Base-by-base conservation (phyloP, 1,140 invertebrate genomes). In the Hormaphis cornu region DNA sequence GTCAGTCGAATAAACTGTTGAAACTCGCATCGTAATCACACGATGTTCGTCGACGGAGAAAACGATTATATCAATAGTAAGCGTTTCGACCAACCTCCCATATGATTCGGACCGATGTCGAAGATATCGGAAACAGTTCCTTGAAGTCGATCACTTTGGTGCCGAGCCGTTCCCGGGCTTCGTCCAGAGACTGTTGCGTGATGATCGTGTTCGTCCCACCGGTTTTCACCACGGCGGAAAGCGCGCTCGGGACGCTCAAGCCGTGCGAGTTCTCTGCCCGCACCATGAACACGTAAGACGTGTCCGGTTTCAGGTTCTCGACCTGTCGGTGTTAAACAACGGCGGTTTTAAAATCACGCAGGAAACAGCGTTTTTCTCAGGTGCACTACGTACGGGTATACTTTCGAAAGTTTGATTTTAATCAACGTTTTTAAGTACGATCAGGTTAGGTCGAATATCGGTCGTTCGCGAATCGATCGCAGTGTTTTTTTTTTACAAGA, bases 191-290 rank as follows among this genome's bases (percentile, higher is more conserved):
- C 71, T 87, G 87, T 73, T 89, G 86, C 73, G 89, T 85, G 1
- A 88, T 86, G 72, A 84, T 82, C 56, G 85, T 82, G 75, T 88
- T 87, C 73, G 80, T 76, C 16, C 82, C 83, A 16, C 84, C 80
- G 1, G 87, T 89, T 72, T 85, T 81, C 0, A 86, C 87, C 71
- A 85, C 80, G 18, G 83, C 82, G 30, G 87, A 87, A 46, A 87
- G 76, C 33, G 83, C 81, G 72, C 87, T 87, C 4, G 86, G 87
- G 22, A 86, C 79, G 2, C 87, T 88, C 22, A 88, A 78, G 16
- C 93, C 93, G 75, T 93, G 87, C 18, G 85, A 84, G 76, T 95
- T 97, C 78, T 92, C 89, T 0, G 93, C 91, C 69, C 93, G 82
- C 9, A 97, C 87, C 16, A 94, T 80, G 75, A 97, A 96, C 40